These are phyloP conservation scores for Epizoanthus scotinus DNA, from an alignment of 92 coral and sea anemone species.

Conservation along the genomic window DNA sequence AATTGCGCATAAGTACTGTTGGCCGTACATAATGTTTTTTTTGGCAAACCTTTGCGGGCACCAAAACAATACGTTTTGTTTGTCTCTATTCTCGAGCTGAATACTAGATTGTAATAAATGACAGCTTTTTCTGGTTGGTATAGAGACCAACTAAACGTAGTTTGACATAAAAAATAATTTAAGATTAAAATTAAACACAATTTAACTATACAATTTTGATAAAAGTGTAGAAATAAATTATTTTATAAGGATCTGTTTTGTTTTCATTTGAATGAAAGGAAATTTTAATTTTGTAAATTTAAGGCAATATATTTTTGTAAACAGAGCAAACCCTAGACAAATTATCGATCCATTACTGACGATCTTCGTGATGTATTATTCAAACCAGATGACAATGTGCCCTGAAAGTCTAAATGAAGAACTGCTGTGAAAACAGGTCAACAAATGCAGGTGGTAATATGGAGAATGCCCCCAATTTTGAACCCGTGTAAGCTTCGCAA, in stretches of 20 bases:
- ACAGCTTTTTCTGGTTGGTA: background rate
- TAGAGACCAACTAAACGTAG: background rate
- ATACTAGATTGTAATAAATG: background rate
- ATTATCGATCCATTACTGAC: background rate
- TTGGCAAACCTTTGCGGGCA: too few relatives aligned
- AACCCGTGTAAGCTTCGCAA: background rate
- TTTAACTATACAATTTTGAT: too few relatives aligned
- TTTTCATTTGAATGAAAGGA: background rate
- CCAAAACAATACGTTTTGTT: too few relatives aligned
- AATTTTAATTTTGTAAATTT: constrained; percentile 1
- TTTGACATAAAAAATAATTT: background rate
- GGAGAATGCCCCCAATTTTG: background rate
- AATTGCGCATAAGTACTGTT: too few relatives aligned
- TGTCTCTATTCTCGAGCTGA: background rate
- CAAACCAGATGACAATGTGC: background rate
- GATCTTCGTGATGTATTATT: constrained; percentile 12
- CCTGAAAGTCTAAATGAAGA: background rate
- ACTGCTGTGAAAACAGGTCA: background rate
- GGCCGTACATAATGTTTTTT: too few relatives aligned
- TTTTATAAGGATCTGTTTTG: background rate
- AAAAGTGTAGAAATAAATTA: too few relatives aligned
- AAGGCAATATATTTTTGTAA: constrained; percentile 7
- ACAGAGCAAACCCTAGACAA: background rate
- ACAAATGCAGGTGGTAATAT: background rate
- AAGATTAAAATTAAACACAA: background rate